A percentile compares a stretch with the other conserved stretches of the same genome.
phyloP scores from a whole-genome alignment of 2,888 invertebrate genomes.

The Meteorus cinctellus region DNA sequence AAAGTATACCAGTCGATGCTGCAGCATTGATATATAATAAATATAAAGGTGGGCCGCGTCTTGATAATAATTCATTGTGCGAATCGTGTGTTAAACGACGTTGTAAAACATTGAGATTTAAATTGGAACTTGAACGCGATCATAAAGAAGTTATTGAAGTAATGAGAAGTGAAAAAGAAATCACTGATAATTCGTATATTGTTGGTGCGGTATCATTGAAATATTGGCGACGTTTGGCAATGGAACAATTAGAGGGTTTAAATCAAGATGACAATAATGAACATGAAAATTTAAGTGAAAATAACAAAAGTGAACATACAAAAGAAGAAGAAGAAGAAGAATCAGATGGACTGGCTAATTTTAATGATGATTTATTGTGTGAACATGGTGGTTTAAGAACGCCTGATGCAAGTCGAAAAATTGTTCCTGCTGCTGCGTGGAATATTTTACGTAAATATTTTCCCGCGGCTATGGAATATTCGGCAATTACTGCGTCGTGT shows the following conservation, averaged over 20 bases:
- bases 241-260: conserved; percentile 57
- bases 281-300: conserved; percentile 43
- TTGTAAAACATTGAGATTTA: conserved; percentile 73
- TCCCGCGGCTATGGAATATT: conserved; percentile 70
- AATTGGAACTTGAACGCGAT: conserved; percentile 74
- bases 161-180: conserved; percentile 70
- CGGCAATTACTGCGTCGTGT: conserved; percentile 65
- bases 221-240: conserved; percentile 75
- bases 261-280: conserved; percentile 25
- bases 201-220: conserved; percentile 76
- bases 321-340: conserved; percentile 66
- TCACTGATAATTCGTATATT: conserved; percentile 71
- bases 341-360: conserved; percentile 69
- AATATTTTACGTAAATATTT: conserved; percentile 74
- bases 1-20: conserved; percentile 70
- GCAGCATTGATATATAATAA: conserved; percentile 73
- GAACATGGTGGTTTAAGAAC: conserved; percentile 73
- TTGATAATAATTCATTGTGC: conserved; percentile 69
- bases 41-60: conserved; percentile 73
- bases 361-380: conserved; percentile 77
- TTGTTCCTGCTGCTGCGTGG: conserved; percentile 76
- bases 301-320: conserved; percentile 42
- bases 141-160: conserved; percentile 73
- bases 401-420: conserved; percentile 69
- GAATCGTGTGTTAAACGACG: conserved; percentile 74